Percentiles rank a stretch among this genome's conserved stretches.
Evolutionary conservation across 2,113 vertebrate genomes (phyloP).

Genomic region (Typhlomys cinereus): DNA sequence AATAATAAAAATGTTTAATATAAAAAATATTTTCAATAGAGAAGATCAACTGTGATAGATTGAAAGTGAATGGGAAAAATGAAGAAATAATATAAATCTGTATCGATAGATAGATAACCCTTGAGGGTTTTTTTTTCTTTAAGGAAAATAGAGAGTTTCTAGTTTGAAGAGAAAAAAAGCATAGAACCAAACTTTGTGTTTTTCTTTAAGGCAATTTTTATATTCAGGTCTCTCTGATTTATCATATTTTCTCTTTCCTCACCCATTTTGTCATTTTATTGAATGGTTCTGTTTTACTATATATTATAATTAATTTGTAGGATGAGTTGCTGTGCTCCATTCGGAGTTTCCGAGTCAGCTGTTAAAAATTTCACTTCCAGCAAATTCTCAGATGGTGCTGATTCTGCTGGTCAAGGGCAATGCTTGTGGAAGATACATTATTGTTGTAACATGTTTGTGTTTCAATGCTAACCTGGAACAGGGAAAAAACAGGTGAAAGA

Average conservation of each 20-base stretch:
- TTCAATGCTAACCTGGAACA: neutral
- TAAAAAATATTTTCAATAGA: neutral
- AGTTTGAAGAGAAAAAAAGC: neutral
- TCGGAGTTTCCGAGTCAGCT: neutral
- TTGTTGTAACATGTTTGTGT: neutral
- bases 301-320: neutral
- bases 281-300: neutral
- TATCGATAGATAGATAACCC: neutral
- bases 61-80: neutral
- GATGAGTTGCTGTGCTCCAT: neutral
- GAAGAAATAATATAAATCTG: neutral
- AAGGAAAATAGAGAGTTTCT: neutral
- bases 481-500: neutral
- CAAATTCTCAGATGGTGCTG: neutral
- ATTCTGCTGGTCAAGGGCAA: neutral
- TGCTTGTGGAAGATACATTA: too few relatives aligned
- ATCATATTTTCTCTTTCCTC: neutral
- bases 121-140: neutral
- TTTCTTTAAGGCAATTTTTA: neutral
- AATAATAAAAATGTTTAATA: too few relatives aligned
- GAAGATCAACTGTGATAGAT: neutral
- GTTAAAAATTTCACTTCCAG: neutral
- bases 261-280: neutral
- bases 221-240: neutral
- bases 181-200: neutral